phyloP scores from a whole-genome alignment of 2,113 vertebrate species.

The Saccopteryx leptura region DNA sequence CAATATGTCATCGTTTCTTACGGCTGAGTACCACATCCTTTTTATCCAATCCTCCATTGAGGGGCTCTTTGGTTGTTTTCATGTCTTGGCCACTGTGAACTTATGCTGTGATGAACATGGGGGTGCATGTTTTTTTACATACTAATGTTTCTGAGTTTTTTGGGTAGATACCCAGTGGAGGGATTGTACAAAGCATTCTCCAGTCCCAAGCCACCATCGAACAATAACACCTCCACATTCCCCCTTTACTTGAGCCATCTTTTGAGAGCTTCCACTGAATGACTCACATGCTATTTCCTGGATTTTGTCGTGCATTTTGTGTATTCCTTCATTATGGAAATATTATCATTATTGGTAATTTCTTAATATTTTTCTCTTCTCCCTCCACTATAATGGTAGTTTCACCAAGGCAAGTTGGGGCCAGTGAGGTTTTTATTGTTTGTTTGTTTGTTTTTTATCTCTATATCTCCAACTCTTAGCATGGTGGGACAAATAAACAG shows the following conservation, averaged over 20 bases:
- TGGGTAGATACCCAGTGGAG: too few species aligned
- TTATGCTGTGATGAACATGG: too few species aligned
- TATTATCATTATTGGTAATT: neutral
- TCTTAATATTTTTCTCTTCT: neutral
- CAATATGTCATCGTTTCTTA: too few species aligned
- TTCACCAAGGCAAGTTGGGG: neutral
- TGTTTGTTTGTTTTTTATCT: neutral
- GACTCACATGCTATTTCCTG: neutral
- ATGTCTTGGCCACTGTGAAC: too few species aligned
- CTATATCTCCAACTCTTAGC: neutral
- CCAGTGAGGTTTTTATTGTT: neutral
- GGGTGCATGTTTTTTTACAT: too few species aligned
- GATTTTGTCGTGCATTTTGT: neutral
- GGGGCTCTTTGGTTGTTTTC: too few species aligned
- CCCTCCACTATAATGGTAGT: rapidly evolving
- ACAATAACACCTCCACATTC: neutral
- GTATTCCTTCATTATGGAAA: neutral
- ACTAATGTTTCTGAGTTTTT: too few species aligned
- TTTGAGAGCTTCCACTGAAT: neutral
- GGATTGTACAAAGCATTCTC: neutral
- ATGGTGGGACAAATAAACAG: neutral
- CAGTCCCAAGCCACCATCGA: neutral
- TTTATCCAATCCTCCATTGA: too few species aligned
- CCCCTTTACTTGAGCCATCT: neutral
- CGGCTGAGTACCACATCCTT: too few species aligned